phyloP scores from a whole-genome alignment of 2,797 vertebrate genomes.

The Chelon auratus region DNA sequence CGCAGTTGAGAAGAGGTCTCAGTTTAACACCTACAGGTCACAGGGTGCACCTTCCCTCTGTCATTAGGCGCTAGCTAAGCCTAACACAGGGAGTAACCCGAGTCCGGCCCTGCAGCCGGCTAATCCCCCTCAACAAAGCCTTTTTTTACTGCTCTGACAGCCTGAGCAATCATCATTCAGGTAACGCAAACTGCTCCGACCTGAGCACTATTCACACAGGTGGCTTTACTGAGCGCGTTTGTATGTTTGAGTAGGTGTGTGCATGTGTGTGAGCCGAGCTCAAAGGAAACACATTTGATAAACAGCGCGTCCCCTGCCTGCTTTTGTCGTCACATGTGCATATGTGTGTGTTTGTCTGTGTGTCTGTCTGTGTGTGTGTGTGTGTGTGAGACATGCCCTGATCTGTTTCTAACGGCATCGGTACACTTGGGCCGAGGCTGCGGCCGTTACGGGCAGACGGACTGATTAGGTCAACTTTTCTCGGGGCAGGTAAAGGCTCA shows the following conservation, averaged over 20 bases:
- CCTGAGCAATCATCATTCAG: conserved; percentile 64
- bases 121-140: conserved; percentile 74
- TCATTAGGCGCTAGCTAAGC: conserved; percentile 56
- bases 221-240: conserved; percentile 40
- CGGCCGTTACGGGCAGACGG: conserved; percentile 13
- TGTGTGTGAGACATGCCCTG: conserved; percentile 26
- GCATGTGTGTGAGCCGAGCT: conserved; percentile 32
- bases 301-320: conserved; percentile 35
- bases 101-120: conserved; percentile 40
- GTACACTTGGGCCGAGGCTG: conserved; percentile 15
- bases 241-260: conserved; percentile 58
- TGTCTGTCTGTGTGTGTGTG: neutral
- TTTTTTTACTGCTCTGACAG: conserved; percentile 57
- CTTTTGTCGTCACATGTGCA: conserved; percentile 2
- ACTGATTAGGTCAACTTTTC: conserved; percentile 70
- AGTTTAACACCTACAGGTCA: conserved; percentile 74
- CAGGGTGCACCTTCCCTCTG: conserved; percentile 48
- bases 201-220: conserved; percentile 61
- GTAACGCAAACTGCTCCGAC: conserved; percentile 64
- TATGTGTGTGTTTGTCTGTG: neutral
- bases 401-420: conserved; percentile 25
- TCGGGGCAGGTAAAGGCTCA: conserved; percentile 66
- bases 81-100: conserved; percentile 57
- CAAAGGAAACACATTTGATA: conserved; percentile 40
- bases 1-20: conserved; percentile 52